Conservation (phyloP, 2,797 vertebrate species). For the Echiichthys vipera region DNA sequence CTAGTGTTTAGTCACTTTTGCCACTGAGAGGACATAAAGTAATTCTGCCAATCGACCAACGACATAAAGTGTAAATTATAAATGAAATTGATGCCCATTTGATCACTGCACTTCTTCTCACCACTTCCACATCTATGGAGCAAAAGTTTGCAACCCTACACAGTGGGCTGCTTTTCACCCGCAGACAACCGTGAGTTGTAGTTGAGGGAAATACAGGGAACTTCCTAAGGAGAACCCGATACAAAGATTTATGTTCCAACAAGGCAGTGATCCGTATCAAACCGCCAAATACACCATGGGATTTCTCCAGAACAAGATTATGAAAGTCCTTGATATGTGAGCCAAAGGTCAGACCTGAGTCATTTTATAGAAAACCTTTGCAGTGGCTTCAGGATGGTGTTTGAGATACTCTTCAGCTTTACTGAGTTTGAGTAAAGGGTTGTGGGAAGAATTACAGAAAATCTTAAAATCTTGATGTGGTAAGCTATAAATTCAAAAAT, state of each 20-base stretch:
- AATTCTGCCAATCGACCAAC: neutral
- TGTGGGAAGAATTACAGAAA: slow-evolving; percentile 1
- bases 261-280: slow-evolving; percentile 42
- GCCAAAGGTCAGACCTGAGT: slow-evolving; percentile 29
- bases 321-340: slow-evolving; percentile 35
- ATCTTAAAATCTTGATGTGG: neutral
- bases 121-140: slow-evolving; percentile 9
- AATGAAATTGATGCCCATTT: neutral
- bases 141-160: neutral
- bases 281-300: slow-evolving; percentile 7
- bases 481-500: neutral
- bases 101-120: slow-evolving; percentile 8
- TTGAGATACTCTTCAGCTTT: slow-evolving; percentile 10
- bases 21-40: neutral
- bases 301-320: slow-evolving; percentile 31
- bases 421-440: slow-evolving; percentile 25
- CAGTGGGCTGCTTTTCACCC: slow-evolving; percentile 6
- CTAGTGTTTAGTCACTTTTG: slow-evolving; percentile 1
- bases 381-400: slow-evolving; percentile 1
- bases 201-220: slow-evolving; percentile 30
- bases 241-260: slow-evolving; percentile 41
- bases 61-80: slow-evolving; percentile 7
- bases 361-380: slow-evolving; percentile 26
- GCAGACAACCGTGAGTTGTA: slow-evolving; percentile 19
- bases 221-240: slow-evolving; percentile 33